Evolutionary conservation across 2,113 vertebrate genomes (phyloP).

Genomic region (Pomatostomus ruficeps): DNA sequence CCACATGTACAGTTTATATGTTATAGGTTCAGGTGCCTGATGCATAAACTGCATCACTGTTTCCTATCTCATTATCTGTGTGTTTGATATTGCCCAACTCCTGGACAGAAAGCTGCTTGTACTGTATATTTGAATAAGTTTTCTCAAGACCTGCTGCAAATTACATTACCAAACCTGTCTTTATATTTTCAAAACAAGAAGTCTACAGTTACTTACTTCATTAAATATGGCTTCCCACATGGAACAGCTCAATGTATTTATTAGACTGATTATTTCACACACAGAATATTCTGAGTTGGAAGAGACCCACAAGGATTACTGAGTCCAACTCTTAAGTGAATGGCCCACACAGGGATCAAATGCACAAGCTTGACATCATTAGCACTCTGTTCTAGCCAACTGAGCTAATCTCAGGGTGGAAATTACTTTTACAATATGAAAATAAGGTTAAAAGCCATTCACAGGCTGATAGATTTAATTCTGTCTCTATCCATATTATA

Average conservation of each 20-base stretch:
- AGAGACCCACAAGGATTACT: not conserved
- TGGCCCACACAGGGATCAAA: not conserved
- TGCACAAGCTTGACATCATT: not conserved
- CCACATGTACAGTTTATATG: not conserved
- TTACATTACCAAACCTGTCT: not conserved
- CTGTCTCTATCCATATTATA: not conserved
- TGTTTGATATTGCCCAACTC: not conserved
- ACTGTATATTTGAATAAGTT: not conserved
- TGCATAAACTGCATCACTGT: not conserved
- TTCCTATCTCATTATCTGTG: not conserved
- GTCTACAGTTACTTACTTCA: not conserved
- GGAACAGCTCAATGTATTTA: not conserved
- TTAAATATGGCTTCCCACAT: not conserved
- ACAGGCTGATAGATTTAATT: not conserved
- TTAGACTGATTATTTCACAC: not conserved
- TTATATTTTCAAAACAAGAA: not conserved
- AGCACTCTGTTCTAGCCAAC: not conserved
- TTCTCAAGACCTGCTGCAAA: not conserved
- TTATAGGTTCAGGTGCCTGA: not conserved
- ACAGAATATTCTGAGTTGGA: not conserved
- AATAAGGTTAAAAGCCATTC: not conserved
- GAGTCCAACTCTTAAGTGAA: not conserved
- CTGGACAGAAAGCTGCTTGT: not conserved
- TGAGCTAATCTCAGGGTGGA: not conserved
- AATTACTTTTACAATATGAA: not conserved